A percentile compares a stretch with the other conserved stretches of the same genome.
Evolutionary conservation across 2,888 invertebrate species (phyloP).

Genomic region (Pammene fasciana): DNA sequence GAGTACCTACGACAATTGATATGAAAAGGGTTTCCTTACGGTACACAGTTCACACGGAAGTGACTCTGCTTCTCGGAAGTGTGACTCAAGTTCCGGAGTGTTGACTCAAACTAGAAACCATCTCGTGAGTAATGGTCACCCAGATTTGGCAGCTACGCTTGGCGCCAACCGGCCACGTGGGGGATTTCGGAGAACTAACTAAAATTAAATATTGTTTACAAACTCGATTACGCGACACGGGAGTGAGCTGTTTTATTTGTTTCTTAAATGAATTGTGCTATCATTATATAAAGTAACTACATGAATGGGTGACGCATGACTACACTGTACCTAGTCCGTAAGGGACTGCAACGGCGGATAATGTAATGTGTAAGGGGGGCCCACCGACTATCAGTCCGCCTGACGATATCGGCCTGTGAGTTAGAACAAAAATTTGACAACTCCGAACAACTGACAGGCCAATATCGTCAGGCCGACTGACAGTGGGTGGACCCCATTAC

Average conservation of each 20-base stretch:
- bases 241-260: neutral
- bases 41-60: constrained; percentile 17
- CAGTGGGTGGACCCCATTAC: too few relatives aligned
- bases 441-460: too few relatives aligned
- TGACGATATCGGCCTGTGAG: too few relatives aligned
- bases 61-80: constrained; percentile 23
- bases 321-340: too few relatives aligned
- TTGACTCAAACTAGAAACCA: constrained; percentile 25
- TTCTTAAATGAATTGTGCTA: neutral
- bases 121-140: constrained; percentile 25
- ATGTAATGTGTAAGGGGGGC: too few relatives aligned
- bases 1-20: neutral
- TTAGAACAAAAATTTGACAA: too few relatives aligned
- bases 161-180: constrained; percentile 20
- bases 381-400: too few relatives aligned
- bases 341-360: too few relatives aligned
- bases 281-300: too few relatives aligned
- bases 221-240: constrained; percentile 17
- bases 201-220: constrained; percentile 18
- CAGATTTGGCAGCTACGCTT: constrained; percentile 23
- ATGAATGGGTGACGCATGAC: too few relatives aligned
- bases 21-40: neutral
- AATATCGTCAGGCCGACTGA: too few relatives aligned
- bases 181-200: constrained; percentile 8
- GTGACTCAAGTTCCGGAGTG: constrained; percentile 19